Evolutionary conservation across 2,797 vertebrate genomes (phyloP).

Genomic region (Sebastes hubbsi): DNA sequence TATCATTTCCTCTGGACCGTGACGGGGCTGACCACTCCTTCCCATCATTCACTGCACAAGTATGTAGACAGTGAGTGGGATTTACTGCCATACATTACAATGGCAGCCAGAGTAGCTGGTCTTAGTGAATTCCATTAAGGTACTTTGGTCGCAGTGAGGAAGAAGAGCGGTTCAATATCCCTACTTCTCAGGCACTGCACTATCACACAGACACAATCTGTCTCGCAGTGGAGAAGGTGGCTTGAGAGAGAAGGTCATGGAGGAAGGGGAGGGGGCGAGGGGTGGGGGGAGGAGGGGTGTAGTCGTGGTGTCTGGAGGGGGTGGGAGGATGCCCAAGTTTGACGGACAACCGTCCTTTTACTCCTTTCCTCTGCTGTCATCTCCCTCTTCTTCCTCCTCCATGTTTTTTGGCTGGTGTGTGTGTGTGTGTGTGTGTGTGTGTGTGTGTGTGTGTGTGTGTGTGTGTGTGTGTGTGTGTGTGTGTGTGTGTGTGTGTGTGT

Average conservation of each 20-base stretch:
- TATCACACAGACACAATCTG: constrained; percentile 15
- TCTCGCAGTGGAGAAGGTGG: constrained; percentile 12
- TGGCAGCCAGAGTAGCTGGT: constrained; percentile 25
- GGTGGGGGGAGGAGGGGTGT: background rate
- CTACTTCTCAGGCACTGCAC: constrained; percentile 9
- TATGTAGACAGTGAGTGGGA: constrained; percentile 35
- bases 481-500: too few species aligned
- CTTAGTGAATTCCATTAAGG: constrained; percentile 53
- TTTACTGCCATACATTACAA: constrained; percentile 38
- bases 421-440: too few species aligned
- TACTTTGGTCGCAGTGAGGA: constrained; percentile 38
- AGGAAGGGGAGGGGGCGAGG: background rate
- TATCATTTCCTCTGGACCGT: constrained; percentile 6
- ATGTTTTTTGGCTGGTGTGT: constrained; percentile 23
- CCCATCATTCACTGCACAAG: constrained; percentile 39
- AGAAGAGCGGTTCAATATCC: constrained; percentile 32
- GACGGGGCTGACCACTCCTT: constrained; percentile 30
- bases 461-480: rapidly evolving
- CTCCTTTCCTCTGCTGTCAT: constrained; percentile 15
- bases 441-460: too few species aligned
- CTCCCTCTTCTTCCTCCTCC: background rate
- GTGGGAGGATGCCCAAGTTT: background rate
- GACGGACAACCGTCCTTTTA: constrained; percentile 6
- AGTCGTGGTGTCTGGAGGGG: background rate
- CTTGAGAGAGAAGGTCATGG: constrained; percentile 20